Percentiles rank a stretch among this genome's conserved stretches.
phyloP scores from a whole-genome alignment of 2,113 vertebrate genomes.

The Oreochromis spilurus region DNA sequence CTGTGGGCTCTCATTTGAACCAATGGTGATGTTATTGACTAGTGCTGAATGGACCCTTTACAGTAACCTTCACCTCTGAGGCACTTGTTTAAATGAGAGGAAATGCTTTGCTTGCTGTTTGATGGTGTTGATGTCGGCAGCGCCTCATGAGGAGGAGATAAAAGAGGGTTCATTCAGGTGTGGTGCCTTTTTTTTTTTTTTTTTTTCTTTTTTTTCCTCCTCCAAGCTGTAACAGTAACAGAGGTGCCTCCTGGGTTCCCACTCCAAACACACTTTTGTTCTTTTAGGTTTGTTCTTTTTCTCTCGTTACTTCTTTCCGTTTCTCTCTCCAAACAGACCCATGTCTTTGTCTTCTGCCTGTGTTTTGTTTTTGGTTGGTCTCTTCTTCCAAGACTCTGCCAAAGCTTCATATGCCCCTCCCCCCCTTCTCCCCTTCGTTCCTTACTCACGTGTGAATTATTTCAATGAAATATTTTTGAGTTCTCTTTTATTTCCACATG shows the following conservation, averaged over 20 bases:
- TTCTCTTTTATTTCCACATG: constrained; percentile 90
- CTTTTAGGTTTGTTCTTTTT: constrained; percentile 85
- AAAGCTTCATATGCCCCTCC: constrained; percentile 89
- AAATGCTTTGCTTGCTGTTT: not conserved
- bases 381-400: constrained; percentile 86
- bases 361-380: constrained; percentile 67
- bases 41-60: constrained; percentile 27
- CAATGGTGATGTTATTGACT: constrained; percentile 7
- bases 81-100: not conserved
- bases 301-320: constrained; percentile 86
- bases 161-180: constrained; percentile 21
- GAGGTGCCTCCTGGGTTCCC: constrained; percentile 81
- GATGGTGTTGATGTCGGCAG: not conserved
- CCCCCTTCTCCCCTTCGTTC: constrained; percentile 72
- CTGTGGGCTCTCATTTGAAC: constrained; percentile 20
- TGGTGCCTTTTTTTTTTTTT: not conserved
- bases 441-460: constrained; percentile 84
- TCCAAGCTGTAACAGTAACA: constrained; percentile 73
- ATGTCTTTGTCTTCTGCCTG: constrained; percentile 79
- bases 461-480: constrained; percentile 77
- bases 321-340: constrained; percentile 87
- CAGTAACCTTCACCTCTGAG: constrained; percentile 6
- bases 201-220: not conserved
- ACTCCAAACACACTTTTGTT: constrained; percentile 77
- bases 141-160: constrained; percentile 23